Evolutionary conservation across 2,888 invertebrate genomes (phyloP).

Genomic region (Hemicrepidius hirtus): DNA sequence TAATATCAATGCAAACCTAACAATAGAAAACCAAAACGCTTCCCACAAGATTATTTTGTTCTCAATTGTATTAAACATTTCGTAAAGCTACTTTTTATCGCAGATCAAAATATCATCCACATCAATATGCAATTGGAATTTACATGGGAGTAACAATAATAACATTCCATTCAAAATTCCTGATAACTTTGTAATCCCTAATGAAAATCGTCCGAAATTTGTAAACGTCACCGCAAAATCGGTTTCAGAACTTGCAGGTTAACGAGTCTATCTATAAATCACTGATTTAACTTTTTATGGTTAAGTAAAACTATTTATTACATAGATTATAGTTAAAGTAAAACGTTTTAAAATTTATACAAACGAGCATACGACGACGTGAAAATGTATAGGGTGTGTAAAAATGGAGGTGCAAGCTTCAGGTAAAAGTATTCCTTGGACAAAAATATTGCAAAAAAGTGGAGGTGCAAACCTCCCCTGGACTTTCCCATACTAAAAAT

Average conservation of each 20-base stretch:
- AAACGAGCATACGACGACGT: no score
- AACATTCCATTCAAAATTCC: constrained; percentile 27
- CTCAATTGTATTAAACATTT: background rate
- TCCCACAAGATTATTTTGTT: background rate
- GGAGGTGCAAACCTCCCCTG: no score
- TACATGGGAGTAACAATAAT: constrained; percentile 12
- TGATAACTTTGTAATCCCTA: constrained; percentile 7
- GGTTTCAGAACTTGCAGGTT: constrained; percentile 12
- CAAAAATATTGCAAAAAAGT: no score
- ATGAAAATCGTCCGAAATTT: constrained; percentile 25
- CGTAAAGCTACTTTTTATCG: no score
- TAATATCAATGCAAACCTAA: constrained; percentile 14
- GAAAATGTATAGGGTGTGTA: no score
- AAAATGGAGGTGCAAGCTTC: no score
- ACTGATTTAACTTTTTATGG: background rate
- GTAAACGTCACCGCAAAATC: constrained; percentile 24
- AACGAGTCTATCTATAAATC: constrained; percentile 19
- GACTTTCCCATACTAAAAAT: no score
- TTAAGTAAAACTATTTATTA: background rate
- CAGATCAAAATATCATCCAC: background rate
- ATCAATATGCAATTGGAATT: constrained; percentile 14
- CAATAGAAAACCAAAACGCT: background rate
- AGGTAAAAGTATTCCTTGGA: no score
- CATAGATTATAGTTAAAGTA: no score
- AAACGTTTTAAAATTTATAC: no score